Percentiles rank a stretch among this genome's conserved stretches.
These are phyloP conservation scores for Mesochorus sp. DNA, from an alignment of 2,888 invertebrate genomes.

Conservation along the genomic window DNA sequence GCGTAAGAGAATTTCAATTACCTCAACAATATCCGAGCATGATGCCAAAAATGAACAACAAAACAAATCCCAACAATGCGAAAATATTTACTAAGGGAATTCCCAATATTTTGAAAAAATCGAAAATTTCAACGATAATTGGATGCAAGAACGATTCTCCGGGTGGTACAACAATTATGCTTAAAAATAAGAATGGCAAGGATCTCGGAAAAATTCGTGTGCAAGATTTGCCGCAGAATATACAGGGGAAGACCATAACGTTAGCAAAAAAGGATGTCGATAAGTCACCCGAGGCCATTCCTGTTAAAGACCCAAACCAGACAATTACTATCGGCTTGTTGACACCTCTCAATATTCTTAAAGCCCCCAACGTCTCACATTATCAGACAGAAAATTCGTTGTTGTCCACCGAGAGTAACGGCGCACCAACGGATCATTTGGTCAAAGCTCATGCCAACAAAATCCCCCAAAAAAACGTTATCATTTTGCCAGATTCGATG, in stretches of 20 bases:
- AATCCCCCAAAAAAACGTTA: neutral
- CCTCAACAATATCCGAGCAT: constrained; percentile 72
- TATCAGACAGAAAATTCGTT: neutral
- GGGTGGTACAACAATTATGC: constrained; percentile 73
- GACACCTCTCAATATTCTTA: constrained; percentile 28
- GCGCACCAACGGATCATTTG: no score
- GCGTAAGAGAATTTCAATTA: constrained; percentile 70
- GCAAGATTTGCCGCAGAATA: constrained; percentile 61
- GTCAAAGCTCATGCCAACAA: no score
- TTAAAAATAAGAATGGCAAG: constrained; percentile 71
- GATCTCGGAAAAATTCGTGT: constrained; percentile 76
- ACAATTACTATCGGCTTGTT: constrained; percentile 24
- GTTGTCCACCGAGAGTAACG: no score
- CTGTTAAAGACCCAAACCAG: neutral
- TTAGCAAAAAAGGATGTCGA: constrained; percentile 54
- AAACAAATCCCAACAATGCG: neutral
- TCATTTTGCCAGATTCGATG: neutral
- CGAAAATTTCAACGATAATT: constrained; percentile 29
- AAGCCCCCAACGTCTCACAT: neutral
- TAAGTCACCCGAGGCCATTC: constrained; percentile 5
- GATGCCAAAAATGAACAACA: constrained; percentile 8
- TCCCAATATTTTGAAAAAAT: neutral
- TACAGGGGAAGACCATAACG: constrained; percentile 63
- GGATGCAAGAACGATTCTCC: constrained; percentile 56
- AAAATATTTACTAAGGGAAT: neutral